A percentile compares a stretch with the other conserved stretches of the same genome.
These are phyloP conservation scores for Eubasilissa regina DNA, from an alignment of 1,140 invertebrate genomes.

Conservation along the genomic window DNA sequence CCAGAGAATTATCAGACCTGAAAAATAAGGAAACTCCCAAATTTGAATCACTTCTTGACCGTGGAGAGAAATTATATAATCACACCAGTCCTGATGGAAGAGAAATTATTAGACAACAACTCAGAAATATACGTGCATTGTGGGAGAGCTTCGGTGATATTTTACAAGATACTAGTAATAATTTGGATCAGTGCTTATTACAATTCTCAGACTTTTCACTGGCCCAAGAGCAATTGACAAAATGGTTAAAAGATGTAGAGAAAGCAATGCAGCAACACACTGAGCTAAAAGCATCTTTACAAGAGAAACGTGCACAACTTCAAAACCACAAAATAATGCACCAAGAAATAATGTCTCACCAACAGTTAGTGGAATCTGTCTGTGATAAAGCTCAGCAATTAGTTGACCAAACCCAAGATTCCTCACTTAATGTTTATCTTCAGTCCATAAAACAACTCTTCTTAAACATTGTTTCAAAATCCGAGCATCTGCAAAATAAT, in stretches of 20 bases:
- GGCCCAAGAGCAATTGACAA: constrained; percentile 91
- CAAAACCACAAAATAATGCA: constrained; percentile 96
- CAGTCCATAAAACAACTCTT: constrained; percentile 93
- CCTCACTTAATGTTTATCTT: constrained; percentile 87
- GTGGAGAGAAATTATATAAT: constrained; percentile 92
- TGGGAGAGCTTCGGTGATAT: constrained; percentile 93
- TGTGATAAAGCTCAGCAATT: constrained; percentile 93
- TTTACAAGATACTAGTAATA: constrained; percentile 83
- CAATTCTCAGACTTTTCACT: constrained; percentile 92
- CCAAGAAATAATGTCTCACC: constrained; percentile 95
- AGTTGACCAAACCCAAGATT: constrained; percentile 91
- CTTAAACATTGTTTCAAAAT: constrained; percentile 89
- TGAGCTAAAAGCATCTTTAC: constrained; percentile 90
- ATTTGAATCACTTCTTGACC: constrained; percentile 89
- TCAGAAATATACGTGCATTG: constrained; percentile 84
- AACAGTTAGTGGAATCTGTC: constrained; percentile 89
- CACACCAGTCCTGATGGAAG: constrained; percentile 95
- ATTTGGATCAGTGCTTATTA: constrained; percentile 89
- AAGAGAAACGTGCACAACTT: constrained; percentile 94
- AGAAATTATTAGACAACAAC: constrained; percentile 91
- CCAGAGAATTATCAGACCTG: constrained; percentile 86
- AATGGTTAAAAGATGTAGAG: constrained; percentile 94
- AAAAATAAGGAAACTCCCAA: constrained; percentile 85
- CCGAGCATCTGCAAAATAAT: constrained; percentile 87
- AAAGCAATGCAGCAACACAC: constrained; percentile 92